Evolutionary conservation across 2,113 vertebrate species (phyloP).

Genomic region (Anas platyrhynchos): DNA sequence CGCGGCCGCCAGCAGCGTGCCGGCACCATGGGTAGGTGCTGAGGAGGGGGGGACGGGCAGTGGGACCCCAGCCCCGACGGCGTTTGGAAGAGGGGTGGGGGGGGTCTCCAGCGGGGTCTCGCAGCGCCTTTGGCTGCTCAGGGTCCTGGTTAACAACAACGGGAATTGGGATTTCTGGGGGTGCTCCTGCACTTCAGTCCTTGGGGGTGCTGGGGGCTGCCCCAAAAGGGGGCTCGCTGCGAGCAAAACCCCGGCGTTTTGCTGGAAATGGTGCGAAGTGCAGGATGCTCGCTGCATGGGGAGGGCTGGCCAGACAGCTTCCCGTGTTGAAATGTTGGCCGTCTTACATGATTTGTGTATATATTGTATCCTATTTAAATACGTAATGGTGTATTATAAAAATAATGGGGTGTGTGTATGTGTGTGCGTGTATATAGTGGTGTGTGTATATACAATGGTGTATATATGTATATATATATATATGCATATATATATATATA

Average conservation of each 20-base stretch:
- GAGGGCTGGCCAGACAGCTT: neutral
- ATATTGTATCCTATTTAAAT: too few relatives aligned
- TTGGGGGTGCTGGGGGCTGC: neutral
- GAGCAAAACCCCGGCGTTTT: neutral
- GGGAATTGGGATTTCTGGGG: neutral
- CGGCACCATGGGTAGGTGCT: neutral
- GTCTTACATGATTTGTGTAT: neutral
- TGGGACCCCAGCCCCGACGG: too few relatives aligned
- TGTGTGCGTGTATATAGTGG: too few relatives aligned
- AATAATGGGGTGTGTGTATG: neutral
- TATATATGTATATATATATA: too few relatives aligned
- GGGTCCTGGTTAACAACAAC: neutral
- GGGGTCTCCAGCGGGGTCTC: neutral
- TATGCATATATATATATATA: too few relatives aligned
- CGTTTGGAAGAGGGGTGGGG: neutral
- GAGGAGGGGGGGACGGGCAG: neutral
- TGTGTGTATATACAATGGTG: too few relatives aligned
- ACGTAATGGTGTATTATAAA: neutral
- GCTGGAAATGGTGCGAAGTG: neutral
- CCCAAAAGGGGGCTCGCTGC: fast-evolving
- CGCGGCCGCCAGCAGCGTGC: neutral
- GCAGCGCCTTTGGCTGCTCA: neutral
- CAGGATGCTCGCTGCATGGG: neutral
- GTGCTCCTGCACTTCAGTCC: neutral
- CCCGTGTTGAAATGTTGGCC: neutral